A percentile compares a stretch with the other conserved stretches of the same genome.
Conservation (phyloP, 1,140 invertebrate species). For the Papilio xuthus region DNA sequence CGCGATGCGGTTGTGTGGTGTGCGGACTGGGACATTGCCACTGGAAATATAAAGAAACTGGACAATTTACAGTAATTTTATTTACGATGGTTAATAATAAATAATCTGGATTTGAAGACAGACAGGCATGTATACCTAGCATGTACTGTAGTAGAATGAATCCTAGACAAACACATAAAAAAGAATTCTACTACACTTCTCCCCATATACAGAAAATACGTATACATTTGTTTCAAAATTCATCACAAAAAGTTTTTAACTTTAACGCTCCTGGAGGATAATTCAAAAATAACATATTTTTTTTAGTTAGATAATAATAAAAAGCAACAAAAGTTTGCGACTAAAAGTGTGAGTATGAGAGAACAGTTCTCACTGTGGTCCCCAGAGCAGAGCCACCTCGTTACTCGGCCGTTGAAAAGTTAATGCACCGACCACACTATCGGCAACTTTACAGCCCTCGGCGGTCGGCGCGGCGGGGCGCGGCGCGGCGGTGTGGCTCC, state of each 20-base stretch:
- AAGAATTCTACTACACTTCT: neutral
- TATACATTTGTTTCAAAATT: neutral
- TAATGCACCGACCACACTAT: constrained; percentile 10
- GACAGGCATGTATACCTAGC: no score
- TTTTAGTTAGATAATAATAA: neutral
- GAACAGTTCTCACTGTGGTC: neutral
- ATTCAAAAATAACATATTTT: constrained; percentile 10
- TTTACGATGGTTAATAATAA: no score
- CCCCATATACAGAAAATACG: neutral
- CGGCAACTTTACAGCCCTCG: constrained; percentile 20
- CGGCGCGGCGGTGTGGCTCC: neutral
- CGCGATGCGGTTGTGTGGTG: no score
- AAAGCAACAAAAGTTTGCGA: neutral
- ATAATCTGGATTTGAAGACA: no score
- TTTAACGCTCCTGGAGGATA: neutral
- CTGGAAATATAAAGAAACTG: no score
- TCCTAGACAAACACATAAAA: neutral
- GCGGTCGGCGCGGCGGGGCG: neutral
- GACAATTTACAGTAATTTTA: no score
- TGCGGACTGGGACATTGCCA: no score
- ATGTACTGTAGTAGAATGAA: neutral
- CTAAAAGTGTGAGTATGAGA: neutral
- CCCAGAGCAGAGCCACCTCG: neutral
- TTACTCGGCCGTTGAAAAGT: constrained; percentile 20
- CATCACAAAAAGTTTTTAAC: neutral